These are phyloP conservation scores for Drosophila longiperda DNA, from an alignment of 2,888 invertebrate genomes.

Conservation along the genomic window DNA sequence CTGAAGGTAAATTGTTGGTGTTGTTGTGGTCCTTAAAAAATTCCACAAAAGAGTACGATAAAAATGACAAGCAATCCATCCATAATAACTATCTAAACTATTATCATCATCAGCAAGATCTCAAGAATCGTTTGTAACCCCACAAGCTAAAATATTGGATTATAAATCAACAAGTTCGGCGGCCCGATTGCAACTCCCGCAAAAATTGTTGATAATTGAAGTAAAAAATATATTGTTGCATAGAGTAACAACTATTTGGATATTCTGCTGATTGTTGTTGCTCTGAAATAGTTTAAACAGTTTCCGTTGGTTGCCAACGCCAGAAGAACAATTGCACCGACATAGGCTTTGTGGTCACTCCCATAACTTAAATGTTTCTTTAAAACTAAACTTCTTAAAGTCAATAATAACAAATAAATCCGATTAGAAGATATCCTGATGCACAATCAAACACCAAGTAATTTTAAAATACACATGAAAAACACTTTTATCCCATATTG, in stretches of 20 bases:
- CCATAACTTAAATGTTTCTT: slow-evolving; percentile 21
- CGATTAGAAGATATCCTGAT: slow-evolving; percentile 37
- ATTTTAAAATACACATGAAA: slow-evolving; percentile 36
- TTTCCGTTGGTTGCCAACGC: neutral
- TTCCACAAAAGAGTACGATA: slow-evolving; percentile 39
- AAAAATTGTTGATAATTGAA: slow-evolving; percentile 17
- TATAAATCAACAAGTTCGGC: slow-evolving; percentile 50
- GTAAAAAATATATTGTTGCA: slow-evolving; percentile 35
- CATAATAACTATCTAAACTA: slow-evolving; percentile 10
- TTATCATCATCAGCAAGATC: slow-evolving; percentile 21
- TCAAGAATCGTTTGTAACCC: slow-evolving; percentile 35
- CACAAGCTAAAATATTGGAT: slow-evolving; percentile 40
- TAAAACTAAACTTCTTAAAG: slow-evolving; percentile 23
- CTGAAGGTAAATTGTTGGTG: slow-evolving; percentile 19
- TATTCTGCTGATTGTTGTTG: slow-evolving; percentile 27
- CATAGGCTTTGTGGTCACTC: slow-evolving; percentile 27
- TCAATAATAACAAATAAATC: slow-evolving; percentile 28
- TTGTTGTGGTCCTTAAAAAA: slow-evolving; percentile 38
- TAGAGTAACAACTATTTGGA: slow-evolving; percentile 36
- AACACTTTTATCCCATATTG: slow-evolving; percentile 4
- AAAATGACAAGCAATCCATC: no score
- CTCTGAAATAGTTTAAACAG: neutral
- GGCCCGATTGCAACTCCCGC: slow-evolving; percentile 3
- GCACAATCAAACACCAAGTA: slow-evolving; percentile 14
- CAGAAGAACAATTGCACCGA: neutral